A percentile compares a stretch with the other conserved stretches of the same genome.
These are phyloP conservation scores for Lydus trimaculatus DNA, from an alignment of 2,888 invertebrate genomes.

Conservation along the genomic window DNA sequence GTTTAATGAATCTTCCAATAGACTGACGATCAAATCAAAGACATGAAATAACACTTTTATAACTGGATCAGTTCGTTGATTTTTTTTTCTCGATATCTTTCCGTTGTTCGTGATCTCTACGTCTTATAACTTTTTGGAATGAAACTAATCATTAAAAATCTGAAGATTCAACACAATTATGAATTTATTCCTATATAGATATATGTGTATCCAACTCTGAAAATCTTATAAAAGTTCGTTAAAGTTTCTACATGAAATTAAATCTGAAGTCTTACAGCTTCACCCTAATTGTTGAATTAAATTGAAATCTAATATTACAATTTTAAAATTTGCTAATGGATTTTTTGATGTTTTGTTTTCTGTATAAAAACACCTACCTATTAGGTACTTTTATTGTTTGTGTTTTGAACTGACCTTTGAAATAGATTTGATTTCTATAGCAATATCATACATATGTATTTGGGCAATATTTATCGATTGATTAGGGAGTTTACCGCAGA, in stretches of 20 bases:
- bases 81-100: background rate
- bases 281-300: background rate
- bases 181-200: no score
- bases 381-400: background rate
- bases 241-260: background rate
- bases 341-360: no score
- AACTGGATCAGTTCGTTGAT: background rate
- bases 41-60: background rate
- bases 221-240: background rate
- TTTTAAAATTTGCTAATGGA: no score
- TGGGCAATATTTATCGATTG: background rate
- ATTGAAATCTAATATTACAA: background rate
- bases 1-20: constrained; percentile 3
- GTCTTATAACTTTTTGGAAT: background rate
- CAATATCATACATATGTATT: no score
- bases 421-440: background rate
- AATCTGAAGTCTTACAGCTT: background rate
- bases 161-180: background rate
- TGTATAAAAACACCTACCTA: no score
- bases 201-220: background rate
- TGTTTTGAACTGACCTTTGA: background rate
- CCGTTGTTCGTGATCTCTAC: no score
- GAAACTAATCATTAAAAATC: background rate
- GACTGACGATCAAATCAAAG: background rate
- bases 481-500: background rate